Percentiles rank a stretch among this genome's conserved stretches.
phyloP scores from a whole-genome alignment of 2,797 vertebrate genomes.

The Leptatherina wallacei region DNA sequence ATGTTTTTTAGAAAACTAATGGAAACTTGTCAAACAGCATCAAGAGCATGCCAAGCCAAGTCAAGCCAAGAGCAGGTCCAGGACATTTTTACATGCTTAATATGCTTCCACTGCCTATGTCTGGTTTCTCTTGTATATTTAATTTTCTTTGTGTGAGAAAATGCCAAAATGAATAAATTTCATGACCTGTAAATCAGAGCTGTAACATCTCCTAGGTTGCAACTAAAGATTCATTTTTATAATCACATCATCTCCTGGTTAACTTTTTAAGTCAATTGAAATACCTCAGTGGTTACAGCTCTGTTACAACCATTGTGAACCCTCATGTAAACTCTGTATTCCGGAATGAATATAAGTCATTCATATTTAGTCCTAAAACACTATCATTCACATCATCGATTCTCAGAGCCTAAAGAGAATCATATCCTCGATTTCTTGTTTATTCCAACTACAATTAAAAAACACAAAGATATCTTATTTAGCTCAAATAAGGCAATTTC shows the following conservation, averaged over 20 bases:
- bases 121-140: not conserved
- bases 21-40: conserved; percentile 13
- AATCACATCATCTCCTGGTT: not conserved
- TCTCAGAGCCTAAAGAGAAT: not conserved
- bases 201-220: not conserved
- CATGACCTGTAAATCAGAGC: not conserved
- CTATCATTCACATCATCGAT: not conserved
- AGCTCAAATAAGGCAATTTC: not conserved
- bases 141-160: not conserved
- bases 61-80: not conserved
- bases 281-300: not conserved
- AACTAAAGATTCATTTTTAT: not conserved
- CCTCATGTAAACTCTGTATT: no score
- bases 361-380: not conserved
- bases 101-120: not conserved
- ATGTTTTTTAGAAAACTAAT: conserved; percentile 24
- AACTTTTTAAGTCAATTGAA: not conserved
- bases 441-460: not conserved
- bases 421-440: not conserved
- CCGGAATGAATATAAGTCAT: not conserved
- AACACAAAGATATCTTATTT: not conserved
- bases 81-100: not conserved
- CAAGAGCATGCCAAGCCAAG: no score
- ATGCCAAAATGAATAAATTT: not conserved
- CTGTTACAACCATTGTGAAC: not conserved